Evolutionary conservation across 2,113 vertebrate species (phyloP), one percentile per base, ranked within the genome.

Genomic region (Aspiorhynchus laticeps): DNA sequence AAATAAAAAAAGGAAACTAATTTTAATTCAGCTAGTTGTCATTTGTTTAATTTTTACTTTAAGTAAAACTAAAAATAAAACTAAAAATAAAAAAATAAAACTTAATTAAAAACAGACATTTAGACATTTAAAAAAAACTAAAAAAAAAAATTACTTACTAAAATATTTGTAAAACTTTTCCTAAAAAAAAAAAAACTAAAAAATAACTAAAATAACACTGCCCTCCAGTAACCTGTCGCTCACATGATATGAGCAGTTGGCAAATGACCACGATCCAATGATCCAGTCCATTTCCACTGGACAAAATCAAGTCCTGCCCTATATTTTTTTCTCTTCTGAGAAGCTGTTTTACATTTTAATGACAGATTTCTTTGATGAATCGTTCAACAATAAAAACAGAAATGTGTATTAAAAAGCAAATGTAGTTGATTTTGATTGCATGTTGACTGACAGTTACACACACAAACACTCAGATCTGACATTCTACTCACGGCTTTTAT

Each of bases 401-500:
- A 36, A 19, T 2, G 7, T 31, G 43, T 4, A 36, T 51, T 24
- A 10, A 28, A 33, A 76, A 0, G 69, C 14, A 11, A 56, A 26
- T 2, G 41, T 43, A 10, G 41, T 43, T 2, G 46, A 51, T 51
- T 11, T 33, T 0, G 51, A 21, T 53, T 15, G 7, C n/a, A 65
- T 28, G 26, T 28, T 17, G 65, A 67, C 26, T 67, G 14, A 12
- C 19, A 17, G 7, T 10, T 8, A 17, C 38, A 78, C 21, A 74
- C 26, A 61, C 43, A 56, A 36, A 78, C 31, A 82, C 51, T 53
- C 75, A 67, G n/a, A 75, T 5, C 26, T 53, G 88, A 86, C 73
- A 28, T 31, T n/a, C 73, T 86, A 89, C 88, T 89, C 75, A 89
- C 86, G 26, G 79, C 4, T 65, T 86, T 69, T 24, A 33, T 14